Conservation (phyloP, 2,113 vertebrate species). For the Telmatochromis sp. region DNA sequence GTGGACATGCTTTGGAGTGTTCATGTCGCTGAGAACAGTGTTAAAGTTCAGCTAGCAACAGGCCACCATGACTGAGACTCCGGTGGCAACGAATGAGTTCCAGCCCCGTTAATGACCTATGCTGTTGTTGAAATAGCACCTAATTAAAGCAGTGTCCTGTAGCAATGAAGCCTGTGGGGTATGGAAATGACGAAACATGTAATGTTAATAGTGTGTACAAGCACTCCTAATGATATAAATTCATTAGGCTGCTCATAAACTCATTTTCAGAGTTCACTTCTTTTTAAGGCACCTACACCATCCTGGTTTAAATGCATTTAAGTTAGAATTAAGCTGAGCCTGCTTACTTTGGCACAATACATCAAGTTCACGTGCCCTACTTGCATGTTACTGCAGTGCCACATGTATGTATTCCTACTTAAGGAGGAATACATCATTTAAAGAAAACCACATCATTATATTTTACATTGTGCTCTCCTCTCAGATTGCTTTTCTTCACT, state of each 20-base stretch:
- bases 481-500: neutral
- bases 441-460: neutral
- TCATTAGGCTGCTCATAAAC: neutral
- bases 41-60: neutral
- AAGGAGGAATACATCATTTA: neutral
- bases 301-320: neutral
- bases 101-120: neutral
- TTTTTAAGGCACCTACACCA: neutral
- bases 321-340: neutral
- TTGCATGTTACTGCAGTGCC: neutral
- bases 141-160: neutral
- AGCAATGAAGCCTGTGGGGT: neutral
- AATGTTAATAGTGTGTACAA: neutral
- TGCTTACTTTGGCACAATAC: neutral
- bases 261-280: neutral
- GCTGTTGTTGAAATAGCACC: neutral
- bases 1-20: neutral
- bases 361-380: neutral
- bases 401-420: neutral
- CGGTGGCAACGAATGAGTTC: neutral
- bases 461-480: neutral
- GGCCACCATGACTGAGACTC: neutral
- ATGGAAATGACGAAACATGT: neutral
- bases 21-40: neutral
- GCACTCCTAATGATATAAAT: neutral